Base-by-base conservation (phyloP, 2,888 invertebrate genomes). In the Drosophila crucigera region DNA sequence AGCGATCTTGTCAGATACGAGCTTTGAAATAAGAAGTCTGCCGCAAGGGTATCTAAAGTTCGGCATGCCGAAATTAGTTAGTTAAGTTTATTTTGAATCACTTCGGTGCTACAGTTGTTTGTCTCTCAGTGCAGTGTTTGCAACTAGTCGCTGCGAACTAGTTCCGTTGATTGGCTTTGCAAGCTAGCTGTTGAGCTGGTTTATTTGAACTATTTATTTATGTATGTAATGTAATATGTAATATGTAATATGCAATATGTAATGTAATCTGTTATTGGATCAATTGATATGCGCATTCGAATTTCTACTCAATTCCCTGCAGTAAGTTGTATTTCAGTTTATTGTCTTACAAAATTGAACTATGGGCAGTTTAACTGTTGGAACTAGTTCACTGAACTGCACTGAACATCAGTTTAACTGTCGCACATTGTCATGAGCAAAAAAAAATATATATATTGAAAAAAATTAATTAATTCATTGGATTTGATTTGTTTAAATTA, bases 331-430 rank as follows among this genome's bases (percentile, higher is more conserved):
- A 53, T 59, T 70, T 82, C 62, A 80, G 80, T 80, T 80, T 80
- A 80, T 80, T 80, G 80, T 80, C 80, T 71, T 62, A 52, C 41
- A 60, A 62, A 80, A 52, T 68, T 59, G 49, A 74, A 49, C 62
- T 63, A 73, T 75, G 52, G 56, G 65, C 65, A 65, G 54, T 79
- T 66, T 50, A 53, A 39, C 49, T 37, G 25, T 55, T 49, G 68
- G 64, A 89, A 83, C 89, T 81, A 83, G 87, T 78, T 81, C 81
- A 53, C 49, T 54, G 39, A 50, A 50, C 47, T 58, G 56, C 30
- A 53, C 25, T n/a, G 59, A 31, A 50, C 50, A 25, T 55, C 22
- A 19, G n/a, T 11, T 25, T 1, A 61, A 62, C 78, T 66, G 58
- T 35, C 43, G 66, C 78, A 72, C 54, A 65, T 47, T 31, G 25